Conservation (phyloP, 2,888 invertebrate species). For the Pristionchus arcanus region DNA sequence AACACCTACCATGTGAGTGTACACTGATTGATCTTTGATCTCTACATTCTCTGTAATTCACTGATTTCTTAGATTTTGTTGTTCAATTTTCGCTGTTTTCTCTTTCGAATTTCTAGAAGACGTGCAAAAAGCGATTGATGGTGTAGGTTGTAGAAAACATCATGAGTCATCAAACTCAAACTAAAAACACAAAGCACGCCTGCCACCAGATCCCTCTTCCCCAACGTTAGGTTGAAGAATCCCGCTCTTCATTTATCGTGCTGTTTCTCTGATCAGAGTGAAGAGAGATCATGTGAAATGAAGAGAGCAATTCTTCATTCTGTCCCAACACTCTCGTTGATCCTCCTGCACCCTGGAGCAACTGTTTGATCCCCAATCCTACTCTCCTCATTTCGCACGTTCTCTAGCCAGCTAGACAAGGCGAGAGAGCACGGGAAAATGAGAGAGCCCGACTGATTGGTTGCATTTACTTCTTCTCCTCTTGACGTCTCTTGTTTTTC, state of each 20-base stretch:
- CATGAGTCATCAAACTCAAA: background rate
- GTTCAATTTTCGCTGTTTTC: background rate
- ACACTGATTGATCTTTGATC: background rate
- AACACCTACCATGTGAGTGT: constrained; percentile 72
- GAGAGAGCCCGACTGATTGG: background rate
- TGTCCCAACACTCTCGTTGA: too few relatives aligned
- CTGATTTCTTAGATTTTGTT: background rate
- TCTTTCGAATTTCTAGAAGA: background rate
- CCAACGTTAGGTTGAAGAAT: background rate
- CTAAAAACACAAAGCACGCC: too few relatives aligned
- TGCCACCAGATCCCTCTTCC: background rate
- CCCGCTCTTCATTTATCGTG: too few relatives aligned
- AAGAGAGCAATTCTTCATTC: background rate
- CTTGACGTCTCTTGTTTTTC: background rate
- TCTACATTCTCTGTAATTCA: background rate
- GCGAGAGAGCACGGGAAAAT: background rate
- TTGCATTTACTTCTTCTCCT: background rate
- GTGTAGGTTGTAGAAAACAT: background rate
- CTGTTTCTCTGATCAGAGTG: too few relatives aligned
- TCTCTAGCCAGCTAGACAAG: background rate
- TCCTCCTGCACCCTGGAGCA: too few relatives aligned
- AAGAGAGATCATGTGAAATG: too few relatives aligned
- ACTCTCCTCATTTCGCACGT: too few relatives aligned
- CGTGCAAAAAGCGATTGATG: background rate
- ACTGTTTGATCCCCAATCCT: too few relatives aligned